These are phyloP conservation scores for Chaetorhynchus papuensis DNA, from an alignment of 2,113 vertebrate species.

Conservation along the genomic window DNA sequence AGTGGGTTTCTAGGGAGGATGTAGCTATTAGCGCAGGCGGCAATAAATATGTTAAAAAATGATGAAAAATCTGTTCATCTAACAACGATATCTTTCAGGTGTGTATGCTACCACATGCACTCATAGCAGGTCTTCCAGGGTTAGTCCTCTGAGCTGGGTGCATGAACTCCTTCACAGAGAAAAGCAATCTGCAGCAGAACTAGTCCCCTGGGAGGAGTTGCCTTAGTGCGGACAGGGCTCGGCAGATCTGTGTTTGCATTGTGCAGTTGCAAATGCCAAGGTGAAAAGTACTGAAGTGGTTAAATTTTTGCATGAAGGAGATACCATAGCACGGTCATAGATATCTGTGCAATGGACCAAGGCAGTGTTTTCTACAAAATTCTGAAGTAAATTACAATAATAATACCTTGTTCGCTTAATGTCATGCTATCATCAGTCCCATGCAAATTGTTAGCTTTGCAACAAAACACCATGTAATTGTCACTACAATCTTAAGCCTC, in stretches of 20 bases:
- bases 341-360: background rate
- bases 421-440: constrained; percentile 35
- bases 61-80: background rate
- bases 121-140: background rate
- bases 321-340: background rate
- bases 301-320: background rate
- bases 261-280: background rate
- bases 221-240: rapidly evolving
- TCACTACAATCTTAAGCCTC: constrained; percentile 38
- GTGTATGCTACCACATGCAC: background rate
- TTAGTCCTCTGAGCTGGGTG: background rate
- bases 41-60: background rate
- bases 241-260: background rate
- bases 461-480: constrained; percentile 32
- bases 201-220: background rate
- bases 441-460: constrained; percentile 49
- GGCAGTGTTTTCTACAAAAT: constrained; percentile 26
- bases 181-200: background rate
- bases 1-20: background rate
- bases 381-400: constrained; percentile 34
- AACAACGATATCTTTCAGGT: background rate
- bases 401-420: constrained; percentile 52
- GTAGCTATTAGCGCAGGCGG: background rate
- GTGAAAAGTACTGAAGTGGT: background rate
- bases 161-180: background rate